phyloP scores from a whole-genome alignment of 2,113 vertebrate species.

The Antechinus stuartii region DNA sequence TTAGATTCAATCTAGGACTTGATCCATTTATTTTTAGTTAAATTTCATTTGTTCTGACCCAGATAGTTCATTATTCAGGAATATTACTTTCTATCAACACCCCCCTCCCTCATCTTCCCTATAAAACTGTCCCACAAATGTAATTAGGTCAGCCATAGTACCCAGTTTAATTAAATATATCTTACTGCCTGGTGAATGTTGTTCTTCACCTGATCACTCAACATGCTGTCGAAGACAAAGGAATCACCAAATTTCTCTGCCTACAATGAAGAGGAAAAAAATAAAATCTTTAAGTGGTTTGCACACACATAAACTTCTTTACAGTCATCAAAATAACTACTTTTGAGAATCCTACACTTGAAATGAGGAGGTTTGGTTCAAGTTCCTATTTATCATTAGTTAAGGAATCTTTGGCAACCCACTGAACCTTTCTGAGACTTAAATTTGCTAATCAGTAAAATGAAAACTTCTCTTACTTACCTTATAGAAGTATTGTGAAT shows the following conservation, averaged over 20 bases:
- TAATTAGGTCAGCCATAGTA: background rate
- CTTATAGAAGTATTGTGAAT: background rate
- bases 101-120: background rate
- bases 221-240: slow-evolving; percentile 95
- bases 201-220: slow-evolving; percentile 92
- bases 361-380: background rate
- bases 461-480: background rate
- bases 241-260: slow-evolving; percentile 97
- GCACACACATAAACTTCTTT: background rate
- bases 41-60: background rate
- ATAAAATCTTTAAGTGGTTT: background rate
- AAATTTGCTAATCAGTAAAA: background rate
- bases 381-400: background rate
- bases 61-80: background rate
- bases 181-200: slow-evolving; percentile 93
- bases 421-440: background rate
- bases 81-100: background rate
- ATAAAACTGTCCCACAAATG: background rate
- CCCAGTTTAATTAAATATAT: slow-evolving; percentile 42
- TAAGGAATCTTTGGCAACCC: background rate
- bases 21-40: background rate
- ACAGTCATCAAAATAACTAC: background rate
- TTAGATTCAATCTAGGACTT: too few relatives aligned
- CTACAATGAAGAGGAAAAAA: slow-evolving; percentile 80
- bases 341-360: background rate